A percentile compares a stretch with the other conserved stretches of the same genome.
Conservation (phyloP, 2,797 vertebrate genomes). For the Limosa lapponica region DNA sequence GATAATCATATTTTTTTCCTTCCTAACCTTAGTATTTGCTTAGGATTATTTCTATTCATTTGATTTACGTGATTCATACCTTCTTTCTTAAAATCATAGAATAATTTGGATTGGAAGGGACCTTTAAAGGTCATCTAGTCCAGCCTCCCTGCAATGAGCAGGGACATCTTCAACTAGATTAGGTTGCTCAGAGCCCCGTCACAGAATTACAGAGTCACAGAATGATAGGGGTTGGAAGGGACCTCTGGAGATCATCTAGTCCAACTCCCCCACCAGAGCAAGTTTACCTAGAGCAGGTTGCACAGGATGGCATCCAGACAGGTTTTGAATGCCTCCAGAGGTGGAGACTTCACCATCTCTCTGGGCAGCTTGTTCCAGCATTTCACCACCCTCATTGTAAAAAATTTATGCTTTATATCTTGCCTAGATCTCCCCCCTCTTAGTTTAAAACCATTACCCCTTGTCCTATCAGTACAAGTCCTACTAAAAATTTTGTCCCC, state of each 20-base stretch:
- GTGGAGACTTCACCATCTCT: too few species aligned
- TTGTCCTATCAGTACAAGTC: background rate
- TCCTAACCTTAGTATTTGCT: background rate
- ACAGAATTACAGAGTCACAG: too few species aligned
- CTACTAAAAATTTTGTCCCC: background rate
- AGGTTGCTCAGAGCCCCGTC: background rate
- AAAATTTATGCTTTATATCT: background rate
- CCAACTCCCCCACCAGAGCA: too few species aligned
- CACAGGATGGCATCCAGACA: too few species aligned
- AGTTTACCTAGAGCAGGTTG: too few species aligned
- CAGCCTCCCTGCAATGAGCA: background rate
- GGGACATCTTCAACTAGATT: background rate
- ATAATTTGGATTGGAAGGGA: background rate
- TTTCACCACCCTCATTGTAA: background rate
- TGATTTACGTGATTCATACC: fast-evolving
- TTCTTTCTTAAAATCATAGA: background rate
- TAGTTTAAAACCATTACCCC: background rate
- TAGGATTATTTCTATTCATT: background rate
- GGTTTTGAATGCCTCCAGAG: background rate
- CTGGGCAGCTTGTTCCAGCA: background rate
- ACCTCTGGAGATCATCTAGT: too few species aligned
- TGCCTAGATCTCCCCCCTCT: background rate
- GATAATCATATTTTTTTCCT: background rate
- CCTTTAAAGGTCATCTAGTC: background rate
- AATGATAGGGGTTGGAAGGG: too few species aligned